Conservation (phyloP, 2,888 invertebrate species). For the Chrysotoxum bicinctum region DNA sequence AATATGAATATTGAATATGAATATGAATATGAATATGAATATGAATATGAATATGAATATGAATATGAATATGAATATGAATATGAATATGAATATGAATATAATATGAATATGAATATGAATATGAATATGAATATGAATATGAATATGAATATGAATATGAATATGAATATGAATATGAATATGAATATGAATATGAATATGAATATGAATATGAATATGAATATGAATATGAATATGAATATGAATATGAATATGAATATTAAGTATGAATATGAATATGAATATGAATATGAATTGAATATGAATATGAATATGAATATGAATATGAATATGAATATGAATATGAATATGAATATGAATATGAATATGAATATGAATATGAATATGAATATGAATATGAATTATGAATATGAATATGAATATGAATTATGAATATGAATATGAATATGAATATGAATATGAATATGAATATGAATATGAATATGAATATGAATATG, state of each 20-base stretch:
- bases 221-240: not conserved
- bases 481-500: not conserved
- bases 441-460: not conserved
- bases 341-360: not conserved
- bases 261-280: not conserved
- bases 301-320: not conserved
- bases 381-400: not conserved
- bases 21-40: not conserved
- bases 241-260: not conserved
- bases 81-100: not conserved
- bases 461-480: not conserved
- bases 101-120: not conserved
- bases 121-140: not conserved
- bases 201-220: not conserved
- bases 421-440: not conserved
- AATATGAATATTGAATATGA: conserved; percentile 1
- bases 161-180: not conserved
- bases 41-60: not conserved
- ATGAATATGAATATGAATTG: not conserved
- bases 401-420: not conserved
- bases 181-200: not conserved
- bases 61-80: not conserved
- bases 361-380: not conserved
- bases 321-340: not conserved
- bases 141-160: not conserved